Conservation (phyloP, 37 sponge, comb jelly and placozoan species). For the Dysidea cf. avara region DNA sequence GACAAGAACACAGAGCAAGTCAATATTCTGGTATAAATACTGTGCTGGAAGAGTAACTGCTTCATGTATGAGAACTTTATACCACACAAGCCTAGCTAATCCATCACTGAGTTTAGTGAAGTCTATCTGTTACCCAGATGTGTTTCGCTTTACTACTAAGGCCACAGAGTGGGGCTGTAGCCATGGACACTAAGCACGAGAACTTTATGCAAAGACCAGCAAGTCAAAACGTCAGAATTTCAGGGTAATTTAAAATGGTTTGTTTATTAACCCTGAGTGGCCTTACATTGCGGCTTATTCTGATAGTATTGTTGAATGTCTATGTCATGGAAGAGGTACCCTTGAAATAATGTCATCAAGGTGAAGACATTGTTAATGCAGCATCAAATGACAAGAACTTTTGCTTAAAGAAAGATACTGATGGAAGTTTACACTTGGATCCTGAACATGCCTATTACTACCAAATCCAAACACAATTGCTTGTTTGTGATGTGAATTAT, state of each 20-base stretch:
- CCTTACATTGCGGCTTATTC: constrained; percentile 52
- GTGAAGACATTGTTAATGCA: not conserved
- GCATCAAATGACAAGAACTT: constrained; percentile 5
- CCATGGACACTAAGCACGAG: not conserved
- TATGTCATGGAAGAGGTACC: constrained; percentile 54
- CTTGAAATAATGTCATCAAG: constrained; percentile 16
- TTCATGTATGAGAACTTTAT: not conserved
- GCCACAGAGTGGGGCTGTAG: constrained; percentile 5
- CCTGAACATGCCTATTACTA: constrained; percentile 30
- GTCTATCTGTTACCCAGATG: too few species aligned
- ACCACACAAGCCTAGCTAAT: too few species aligned
- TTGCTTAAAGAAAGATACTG: not conserved
- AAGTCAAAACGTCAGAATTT: not conserved
- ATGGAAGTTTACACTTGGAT: not conserved
- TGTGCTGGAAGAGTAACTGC: not conserved
- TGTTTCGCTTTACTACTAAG: not conserved
- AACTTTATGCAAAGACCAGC: not conserved
- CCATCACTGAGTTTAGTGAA: too few species aligned
- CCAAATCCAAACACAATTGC: constrained; percentile 46
- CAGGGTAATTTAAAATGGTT: constrained; percentile 1
- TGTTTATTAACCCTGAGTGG: constrained; percentile 31
- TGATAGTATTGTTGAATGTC: constrained; percentile 37
- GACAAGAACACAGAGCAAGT: constrained; percentile 49
- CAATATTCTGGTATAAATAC: constrained; percentile 41
- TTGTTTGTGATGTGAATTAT: constrained; percentile 28